Evolutionary conservation across 1,140 invertebrate genomes (phyloP).

Genomic region (Alviniconcha marisindica): DNA sequence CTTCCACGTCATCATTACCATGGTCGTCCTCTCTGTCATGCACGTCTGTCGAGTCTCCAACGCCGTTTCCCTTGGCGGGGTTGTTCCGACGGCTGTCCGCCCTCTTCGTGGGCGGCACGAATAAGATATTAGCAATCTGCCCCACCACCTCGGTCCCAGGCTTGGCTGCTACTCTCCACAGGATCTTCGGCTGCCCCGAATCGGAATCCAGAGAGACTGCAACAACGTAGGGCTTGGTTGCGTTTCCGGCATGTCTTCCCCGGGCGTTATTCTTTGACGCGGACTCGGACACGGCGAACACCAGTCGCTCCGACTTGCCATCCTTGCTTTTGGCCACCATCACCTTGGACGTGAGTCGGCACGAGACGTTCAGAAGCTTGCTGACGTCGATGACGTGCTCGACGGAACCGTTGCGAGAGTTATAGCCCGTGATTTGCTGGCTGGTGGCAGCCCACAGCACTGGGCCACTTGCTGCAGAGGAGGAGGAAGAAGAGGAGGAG

Average conservation of each 20-base stretch:
- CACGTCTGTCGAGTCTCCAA: not conserved
- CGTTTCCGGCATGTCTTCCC: not conserved
- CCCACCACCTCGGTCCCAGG: constrained; percentile 12
- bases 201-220: not conserved
- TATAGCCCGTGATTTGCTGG: constrained; percentile 6
- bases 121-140: constrained; percentile 8
- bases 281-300: not conserved
- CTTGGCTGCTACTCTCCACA: constrained; percentile 11
- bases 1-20: not conserved
- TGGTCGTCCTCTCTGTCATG: not conserved
- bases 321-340: constrained; percentile 13
- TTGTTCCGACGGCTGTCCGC: not conserved
- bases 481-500: too few relatives aligned
- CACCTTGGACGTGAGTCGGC: constrained; percentile 33
- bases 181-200: not conserved
- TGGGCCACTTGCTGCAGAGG: too few relatives aligned
- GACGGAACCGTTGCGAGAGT: constrained; percentile 16
- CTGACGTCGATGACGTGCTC: constrained; percentile 12
- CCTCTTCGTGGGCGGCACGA: not conserved
- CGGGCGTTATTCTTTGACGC: not conserved
- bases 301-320: not conserved
- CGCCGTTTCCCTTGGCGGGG: not conserved
- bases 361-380: constrained; percentile 29
- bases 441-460: not conserved
- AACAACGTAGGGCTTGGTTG: not conserved